Evolutionary conservation across 2,797 vertebrate species (phyloP).

Genomic region (Sparidentex hasta): DNA sequence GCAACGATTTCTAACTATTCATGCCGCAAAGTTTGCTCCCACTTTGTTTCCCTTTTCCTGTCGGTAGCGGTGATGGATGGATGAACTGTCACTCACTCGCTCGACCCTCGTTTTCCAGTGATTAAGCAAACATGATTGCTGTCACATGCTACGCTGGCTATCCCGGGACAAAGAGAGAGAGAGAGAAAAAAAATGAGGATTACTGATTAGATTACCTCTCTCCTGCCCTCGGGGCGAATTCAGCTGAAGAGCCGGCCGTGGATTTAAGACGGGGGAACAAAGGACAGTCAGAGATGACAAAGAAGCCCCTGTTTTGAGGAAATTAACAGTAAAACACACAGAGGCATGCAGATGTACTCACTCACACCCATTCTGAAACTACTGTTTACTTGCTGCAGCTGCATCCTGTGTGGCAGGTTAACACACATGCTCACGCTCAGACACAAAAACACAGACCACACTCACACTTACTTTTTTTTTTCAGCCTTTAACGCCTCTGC

Average conservation of each 20-base stretch:
- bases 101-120: conserved; percentile 44
- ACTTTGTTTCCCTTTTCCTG: neutral
- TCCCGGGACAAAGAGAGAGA: conserved; percentile 14
- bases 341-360: conserved; percentile 21
- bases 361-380: conserved; percentile 32
- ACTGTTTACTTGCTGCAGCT: conserved; percentile 77
- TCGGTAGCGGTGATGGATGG: neutral
- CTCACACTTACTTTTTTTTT: conserved; percentile 19
- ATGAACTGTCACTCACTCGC: conserved; percentile 34
- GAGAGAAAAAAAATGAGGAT: conserved; percentile 41
- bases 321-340: conserved; percentile 43
- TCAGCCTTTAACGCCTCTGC: conserved; percentile 8
- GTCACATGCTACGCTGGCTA: conserved; percentile 26
- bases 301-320: conserved; percentile 52
- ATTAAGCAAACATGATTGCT: conserved; percentile 60
- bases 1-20: neutral
- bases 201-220: conserved; percentile 72
- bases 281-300: conserved; percentile 55
- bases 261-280: conserved; percentile 61
- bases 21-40: neutral
- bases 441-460: conserved; percentile 35
- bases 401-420: conserved; percentile 79
- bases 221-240: conserved; percentile 45
- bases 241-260: conserved; percentile 34
- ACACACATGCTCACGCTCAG: conserved; percentile 25